Conservation (phyloP, 2,888 invertebrate species). For the Heteromurus nitidus region DNA sequence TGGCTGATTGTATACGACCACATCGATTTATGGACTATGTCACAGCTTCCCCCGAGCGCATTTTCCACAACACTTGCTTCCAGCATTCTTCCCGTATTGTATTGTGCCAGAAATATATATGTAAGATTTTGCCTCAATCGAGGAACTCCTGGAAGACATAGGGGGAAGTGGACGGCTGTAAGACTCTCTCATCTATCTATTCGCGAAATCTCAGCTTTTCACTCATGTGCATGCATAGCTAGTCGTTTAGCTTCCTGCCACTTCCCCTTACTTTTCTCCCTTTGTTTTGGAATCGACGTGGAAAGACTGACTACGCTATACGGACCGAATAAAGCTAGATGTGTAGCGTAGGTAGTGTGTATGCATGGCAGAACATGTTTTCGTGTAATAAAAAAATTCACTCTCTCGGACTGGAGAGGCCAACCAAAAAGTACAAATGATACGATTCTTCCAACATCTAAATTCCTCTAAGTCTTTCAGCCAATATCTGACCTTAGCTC, state of each 20-base stretch:
- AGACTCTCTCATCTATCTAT: slow-evolving; percentile 36
- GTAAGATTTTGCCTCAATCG: too few relatives aligned
- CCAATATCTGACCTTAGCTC: slow-evolving; percentile 52
- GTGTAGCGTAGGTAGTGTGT: too few relatives aligned
- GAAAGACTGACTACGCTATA: slow-evolving; percentile 1
- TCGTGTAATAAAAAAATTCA: too few relatives aligned
- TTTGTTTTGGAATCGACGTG: slow-evolving; percentile 7
- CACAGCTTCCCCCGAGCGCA: slow-evolving; percentile 44
- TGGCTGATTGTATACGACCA: slow-evolving; percentile 44
- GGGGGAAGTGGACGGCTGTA: background rate
- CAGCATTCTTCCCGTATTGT: background rate
- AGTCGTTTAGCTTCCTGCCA: background rate
- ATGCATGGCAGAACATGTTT: too few relatives aligned
- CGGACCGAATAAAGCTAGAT: background rate
- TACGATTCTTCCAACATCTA: slow-evolving; percentile 24
- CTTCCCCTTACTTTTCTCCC: background rate
- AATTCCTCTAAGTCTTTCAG: slow-evolving; percentile 26
- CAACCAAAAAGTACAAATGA: background rate
- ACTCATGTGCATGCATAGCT: slow-evolving; percentile 12
- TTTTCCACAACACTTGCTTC: too few relatives aligned
- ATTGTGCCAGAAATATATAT: too few relatives aligned
- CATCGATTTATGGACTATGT: slow-evolving; percentile 55
- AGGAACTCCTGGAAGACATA: background rate
- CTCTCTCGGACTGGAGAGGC: too few relatives aligned
- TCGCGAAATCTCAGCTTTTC: slow-evolving; percentile 30